Base-by-base conservation (phyloP, 2,888 invertebrate species). In the Chouioia cunea region DNA sequence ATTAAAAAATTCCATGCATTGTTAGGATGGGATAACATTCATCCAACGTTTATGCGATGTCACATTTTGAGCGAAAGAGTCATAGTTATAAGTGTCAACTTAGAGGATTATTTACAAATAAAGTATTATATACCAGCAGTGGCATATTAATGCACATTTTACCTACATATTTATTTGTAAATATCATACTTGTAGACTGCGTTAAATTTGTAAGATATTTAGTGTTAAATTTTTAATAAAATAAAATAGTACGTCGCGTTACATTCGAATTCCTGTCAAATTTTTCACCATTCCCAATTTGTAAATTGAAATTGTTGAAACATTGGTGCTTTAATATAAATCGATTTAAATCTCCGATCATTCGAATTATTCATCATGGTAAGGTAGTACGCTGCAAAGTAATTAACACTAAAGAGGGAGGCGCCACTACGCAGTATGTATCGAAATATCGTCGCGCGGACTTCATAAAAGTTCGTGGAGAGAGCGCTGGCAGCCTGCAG, bases 1-100 rank as follows among this genome's bases (percentile, higher is more conserved):
- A 91, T 94, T 0, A 92, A 93, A 79, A 94, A 93, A 80, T 89
- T 96, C 52, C 88, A 93, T 0, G 91, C 92, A 85, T 95, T 96
- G 78, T 87, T 96, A 4, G 89, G 91, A 50, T 93, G 94, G 16
- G 92, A 96, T 73, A 92, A 93, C 77, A 88, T 95, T 59, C 91
- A 91, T 71, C 93, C 93, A 53, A 89, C 89, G 58, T 88, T 89
- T 77, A 91, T 94, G 0, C 87, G 92, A 23, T 96, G 95, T 81
- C 93, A 93, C 81, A 91, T 96, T 71, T 89, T 93, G 23, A 89
- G 93, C 74, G 91, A 91, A 73, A 90, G 89, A 81, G 88, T 93
- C 79, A 90, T 95, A 0, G 93, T 94, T 80, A 85, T 96, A 79
- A 90, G 91, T 78, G 86, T 96, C 73, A 90, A 92, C 76, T 89